phyloP scores from a whole-genome alignment of 2,113 vertebrate species.

The Onychostoma macrolepis region DNA sequence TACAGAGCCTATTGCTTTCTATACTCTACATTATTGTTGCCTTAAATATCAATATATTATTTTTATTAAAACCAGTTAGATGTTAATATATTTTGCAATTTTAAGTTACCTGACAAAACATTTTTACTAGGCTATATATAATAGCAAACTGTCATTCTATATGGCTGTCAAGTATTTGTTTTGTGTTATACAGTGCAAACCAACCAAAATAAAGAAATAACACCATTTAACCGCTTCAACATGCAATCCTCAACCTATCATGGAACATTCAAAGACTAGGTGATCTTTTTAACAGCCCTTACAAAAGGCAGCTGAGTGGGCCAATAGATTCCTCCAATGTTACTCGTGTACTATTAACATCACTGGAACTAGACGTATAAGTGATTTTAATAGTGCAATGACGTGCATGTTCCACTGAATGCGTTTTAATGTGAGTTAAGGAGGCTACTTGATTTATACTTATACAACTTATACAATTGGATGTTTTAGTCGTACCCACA shows the following conservation, averaged over 20 bases:
- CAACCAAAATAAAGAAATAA: not conserved
- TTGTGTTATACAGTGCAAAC: not conserved
- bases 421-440: not conserved
- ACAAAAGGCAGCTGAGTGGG: constrained; percentile 8
- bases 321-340: not conserved
- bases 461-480: not conserved
- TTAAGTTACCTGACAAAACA: not conserved
- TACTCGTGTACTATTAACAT: constrained; percentile 16
- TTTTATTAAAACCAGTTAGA: not conserved
- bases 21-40: not conserved
- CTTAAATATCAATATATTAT: not conserved
- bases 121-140: not conserved
- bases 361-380: not conserved
- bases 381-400: constrained; percentile 33
- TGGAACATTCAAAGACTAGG: not conserved
- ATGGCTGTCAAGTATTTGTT: not conserved
- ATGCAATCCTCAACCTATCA: not conserved
- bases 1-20: not conserved
- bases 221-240: not conserved
- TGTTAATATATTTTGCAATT: not conserved
- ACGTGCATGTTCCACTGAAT: constrained; percentile 10
- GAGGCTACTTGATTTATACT: not conserved
- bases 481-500: not conserved
- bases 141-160: not conserved
- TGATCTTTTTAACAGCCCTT: not conserved